Base-by-base conservation (phyloP, 2,888 invertebrate genomes). In the Hemistola chrysoprasaria region DNA sequence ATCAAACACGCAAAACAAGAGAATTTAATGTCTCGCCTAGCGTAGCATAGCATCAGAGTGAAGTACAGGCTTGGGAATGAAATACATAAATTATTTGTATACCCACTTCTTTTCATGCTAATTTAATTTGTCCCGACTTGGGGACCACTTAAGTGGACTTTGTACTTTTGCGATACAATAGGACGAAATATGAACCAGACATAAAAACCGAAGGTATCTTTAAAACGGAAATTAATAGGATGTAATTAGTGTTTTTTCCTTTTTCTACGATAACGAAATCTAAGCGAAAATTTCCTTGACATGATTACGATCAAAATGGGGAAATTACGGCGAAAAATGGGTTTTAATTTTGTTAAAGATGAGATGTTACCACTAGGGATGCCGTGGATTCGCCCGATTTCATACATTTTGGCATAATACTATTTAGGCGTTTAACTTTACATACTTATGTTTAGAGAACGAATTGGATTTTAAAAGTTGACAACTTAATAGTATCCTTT, bases 101-200 rank as follows among this genome's bases (percentile, higher is more conserved):
- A 48, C 47, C 42, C 47, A 59, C 65, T 66, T 65, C 62, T 70
- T 67, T 64, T 62, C 61, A 71, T 68, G 67, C 60, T 70, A 71
- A 72, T 72, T 72, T 67, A 65, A 71, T 71, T 72, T 69, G 65
- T 62, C 54, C 60, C 53, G 52, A 49, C 54, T 41, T 42, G 47
- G 40, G 29, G 7, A 30, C 31, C 38, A 34, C 38, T 51, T 57
- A 44, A 51, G 45, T 41, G 38, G 50, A 50, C 53, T 58, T 50
- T 57, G 52, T 57, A 23, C 27, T 35, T 33, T 38, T 16, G 16
- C 4, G 16, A 16, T 16, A 16, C 16, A 16, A 16, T 16, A 4
- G 4, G 16, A 16, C 16, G 4, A 16, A 16, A 16, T n/a, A 16
- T 4, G 16, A 4, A 4, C 16, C 16, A 16, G 4, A 16, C 2